phyloP scores from a whole-genome alignment of 2,113 vertebrate species.

The Quiscalus mexicanus region DNA sequence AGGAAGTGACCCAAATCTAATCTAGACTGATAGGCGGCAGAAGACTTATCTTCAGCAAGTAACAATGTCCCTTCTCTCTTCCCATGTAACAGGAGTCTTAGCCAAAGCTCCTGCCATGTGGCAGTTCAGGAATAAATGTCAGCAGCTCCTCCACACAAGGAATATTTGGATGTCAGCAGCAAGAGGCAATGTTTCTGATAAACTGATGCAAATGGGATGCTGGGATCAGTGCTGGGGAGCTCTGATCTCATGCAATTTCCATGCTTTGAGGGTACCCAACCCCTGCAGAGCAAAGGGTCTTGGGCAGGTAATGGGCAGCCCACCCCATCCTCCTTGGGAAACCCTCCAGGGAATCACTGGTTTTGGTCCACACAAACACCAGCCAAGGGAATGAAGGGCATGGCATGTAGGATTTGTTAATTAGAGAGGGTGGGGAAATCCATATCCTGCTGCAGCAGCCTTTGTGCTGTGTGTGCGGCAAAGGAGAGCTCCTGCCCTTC shows the following conservation, averaged over 20 bases:
- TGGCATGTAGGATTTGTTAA: not conserved
- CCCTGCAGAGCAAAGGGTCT: accelerated
- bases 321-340: not conserved
- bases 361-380: not conserved
- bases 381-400: no score
- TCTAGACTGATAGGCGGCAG: not conserved
- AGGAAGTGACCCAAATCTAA: conserved; percentile 23
- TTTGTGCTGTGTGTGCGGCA: not conserved
- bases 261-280: not conserved
- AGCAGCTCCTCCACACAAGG: not conserved
- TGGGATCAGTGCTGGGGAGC: not conserved
- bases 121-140: conserved; percentile 1
- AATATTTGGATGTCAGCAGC: not conserved
- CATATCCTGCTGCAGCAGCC: not conserved
- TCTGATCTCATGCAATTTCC: not conserved
- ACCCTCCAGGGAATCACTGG: not conserved
- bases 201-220: not conserved
- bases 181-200: not conserved
- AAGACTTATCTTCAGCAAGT: not conserved
- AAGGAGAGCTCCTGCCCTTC: not conserved
- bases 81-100: not conserved
- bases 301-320: accelerated
- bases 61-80: not conserved
- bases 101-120: not conserved
- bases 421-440: not conserved